Percentiles rank a stretch among this genome's conserved stretches.
Evolutionary conservation across 2,113 vertebrate species (phyloP).

Genomic region (Crotophaga sulcirostris): DNA sequence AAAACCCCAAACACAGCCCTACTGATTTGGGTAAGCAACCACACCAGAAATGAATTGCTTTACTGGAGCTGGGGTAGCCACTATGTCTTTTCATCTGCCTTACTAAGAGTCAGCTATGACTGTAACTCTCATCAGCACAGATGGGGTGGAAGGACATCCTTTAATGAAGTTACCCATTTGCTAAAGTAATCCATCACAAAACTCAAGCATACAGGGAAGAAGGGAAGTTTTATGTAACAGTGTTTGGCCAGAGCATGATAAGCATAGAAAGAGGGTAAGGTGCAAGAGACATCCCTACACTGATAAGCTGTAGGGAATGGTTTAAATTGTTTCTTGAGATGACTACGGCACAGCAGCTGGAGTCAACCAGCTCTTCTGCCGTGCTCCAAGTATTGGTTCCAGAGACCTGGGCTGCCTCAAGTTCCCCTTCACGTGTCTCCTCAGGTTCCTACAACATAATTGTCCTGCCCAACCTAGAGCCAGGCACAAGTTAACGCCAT

Average conservation of each 20-base stretch:
- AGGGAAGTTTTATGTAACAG: slow-evolving; percentile 2
- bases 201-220: not conserved
- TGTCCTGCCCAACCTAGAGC: too few species aligned
- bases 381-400: fast-evolving
- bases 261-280: slow-evolving; percentile 19
- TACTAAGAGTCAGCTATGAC: not conserved
- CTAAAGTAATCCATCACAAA: slow-evolving; percentile 17
- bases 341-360: not conserved
- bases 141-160: not conserved
- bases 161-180: slow-evolving; percentile 21
- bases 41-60: not conserved
- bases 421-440: not conserved
- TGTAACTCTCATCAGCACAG: not conserved
- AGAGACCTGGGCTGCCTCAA: not conserved
- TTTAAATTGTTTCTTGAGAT: not conserved
- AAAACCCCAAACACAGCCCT: not conserved
- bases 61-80: not conserved
- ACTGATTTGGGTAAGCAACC: not conserved
- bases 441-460: not conserved
- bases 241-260: not conserved
- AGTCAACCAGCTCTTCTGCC: not conserved
- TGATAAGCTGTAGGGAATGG: not conserved
- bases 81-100: not conserved
- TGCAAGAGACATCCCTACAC: not conserved
- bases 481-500: too few species aligned